Base-by-base conservation (phyloP, 2,888 invertebrate species). In the Platerodrilus igneus region DNA sequence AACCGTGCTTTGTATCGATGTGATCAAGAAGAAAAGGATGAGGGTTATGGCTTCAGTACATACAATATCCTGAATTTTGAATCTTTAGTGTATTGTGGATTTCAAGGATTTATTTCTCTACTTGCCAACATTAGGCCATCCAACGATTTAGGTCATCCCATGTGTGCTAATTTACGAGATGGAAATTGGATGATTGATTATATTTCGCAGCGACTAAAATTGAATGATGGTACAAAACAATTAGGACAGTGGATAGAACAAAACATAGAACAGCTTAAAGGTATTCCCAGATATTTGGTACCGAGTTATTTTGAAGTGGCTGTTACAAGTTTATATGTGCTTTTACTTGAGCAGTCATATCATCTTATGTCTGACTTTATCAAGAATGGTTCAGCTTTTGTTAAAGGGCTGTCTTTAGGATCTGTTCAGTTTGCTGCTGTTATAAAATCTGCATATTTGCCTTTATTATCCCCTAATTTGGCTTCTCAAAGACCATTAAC, bases 181-280 rank as follows among this genome's bases (percentile, higher is more conserved):
- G 99, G 99, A 40, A 82, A 93, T 71, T 99, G 99, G 99, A 78
- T 97, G 70, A 78, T 85, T 53, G 82, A 91, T 60, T 94, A 92
- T 68, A 73, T 81, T 46, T 80, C 81, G 68, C 76, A 78, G 50
- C 79, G 96, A 18, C 71, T 94, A 26, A 78, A 79, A 60, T 71
- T 77, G 11, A 71, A 79, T 49, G 71, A 75, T 9, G 75, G 74
- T 4, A 81, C 86, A 1, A 63, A 69, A 51, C 66, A 73, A 47
- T 69, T 91, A 4, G 83, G 83, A 1, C 62, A 71, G 17, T 86
- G 85, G 82, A 58, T 86, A 13, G 78, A 81, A 58, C 67, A 73
- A 37, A 74, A 78, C 49, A 78, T 88, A 53, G 74, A 76, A 29
- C 78, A 82, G 21, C 70, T 96, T 28, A 74, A 76, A 57, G 70